phyloP scores from a whole-genome alignment of 2,113 vertebrate genomes.

The Entelurus aequoreus region DNA sequence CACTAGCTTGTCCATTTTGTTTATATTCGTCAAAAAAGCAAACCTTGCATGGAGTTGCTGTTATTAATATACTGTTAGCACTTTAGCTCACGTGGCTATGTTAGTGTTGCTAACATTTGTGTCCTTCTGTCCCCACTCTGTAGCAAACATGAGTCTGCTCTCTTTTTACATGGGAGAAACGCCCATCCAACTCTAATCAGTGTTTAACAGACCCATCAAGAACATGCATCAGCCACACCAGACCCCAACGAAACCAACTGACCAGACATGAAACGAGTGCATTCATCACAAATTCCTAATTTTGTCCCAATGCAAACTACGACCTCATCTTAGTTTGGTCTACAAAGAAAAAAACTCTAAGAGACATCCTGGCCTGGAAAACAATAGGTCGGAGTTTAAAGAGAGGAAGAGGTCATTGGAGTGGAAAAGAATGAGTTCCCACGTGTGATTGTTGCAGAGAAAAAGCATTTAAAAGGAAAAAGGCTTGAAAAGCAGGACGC shows the following conservation, averaged over 20 bases:
- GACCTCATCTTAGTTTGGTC: not conserved
- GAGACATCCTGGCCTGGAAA: constrained; percentile 12
- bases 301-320: not conserved
- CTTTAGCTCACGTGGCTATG: no score
- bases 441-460: constrained; percentile 22
- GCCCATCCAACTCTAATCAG: constrained; percentile 28
- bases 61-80: no score
- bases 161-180: constrained; percentile 38
- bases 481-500: constrained; percentile 12
- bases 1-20: no score
- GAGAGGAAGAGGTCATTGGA: not conserved
- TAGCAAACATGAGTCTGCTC: not conserved
- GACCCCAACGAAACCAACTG: constrained; percentile 29
- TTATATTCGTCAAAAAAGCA: no score
- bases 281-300: constrained; percentile 21
- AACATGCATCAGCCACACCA: constrained; percentile 16
- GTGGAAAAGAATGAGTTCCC: constrained; percentile 18
- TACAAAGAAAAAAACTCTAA: constrained; percentile 4
- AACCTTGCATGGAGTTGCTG: no score
- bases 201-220: constrained; percentile 21
- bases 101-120: no score
- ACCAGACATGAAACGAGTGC: constrained; percentile 40
- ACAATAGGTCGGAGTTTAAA: constrained; percentile 20
- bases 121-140: no score
- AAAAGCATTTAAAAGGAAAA: constrained; percentile 15